phyloP scores from a whole-genome alignment of 2,113 vertebrate species.

The Rhinolophus sinicus region DNA sequence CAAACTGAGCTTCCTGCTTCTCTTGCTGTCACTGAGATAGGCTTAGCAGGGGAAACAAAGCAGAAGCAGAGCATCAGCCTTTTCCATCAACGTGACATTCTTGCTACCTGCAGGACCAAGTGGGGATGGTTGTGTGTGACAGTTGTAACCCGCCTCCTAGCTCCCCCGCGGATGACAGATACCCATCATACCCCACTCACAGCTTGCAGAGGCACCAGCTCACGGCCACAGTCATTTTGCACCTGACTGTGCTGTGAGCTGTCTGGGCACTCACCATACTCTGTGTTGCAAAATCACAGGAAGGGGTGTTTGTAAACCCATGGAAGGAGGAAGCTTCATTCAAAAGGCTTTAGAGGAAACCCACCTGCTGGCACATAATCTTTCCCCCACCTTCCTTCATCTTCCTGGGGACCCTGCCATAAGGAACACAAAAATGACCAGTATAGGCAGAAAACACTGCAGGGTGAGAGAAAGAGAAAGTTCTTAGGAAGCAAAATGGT shows the following conservation, averaged over 20 bases:
- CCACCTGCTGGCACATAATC: not conserved
- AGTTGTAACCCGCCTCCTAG: not conserved
- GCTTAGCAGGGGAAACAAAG: not conserved
- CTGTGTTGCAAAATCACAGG: constrained; percentile 32
- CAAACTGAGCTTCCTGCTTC: constrained; percentile 40
- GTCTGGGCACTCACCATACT: not conserved
- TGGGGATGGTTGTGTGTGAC: not conserved
- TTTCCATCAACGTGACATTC: not conserved
- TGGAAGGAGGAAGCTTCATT: not conserved
- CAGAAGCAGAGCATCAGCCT: constrained; percentile 11
- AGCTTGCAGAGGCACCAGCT: not conserved
- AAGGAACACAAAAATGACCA: not conserved
- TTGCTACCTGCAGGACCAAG: not conserved
- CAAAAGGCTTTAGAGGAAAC: constrained; percentile 16
- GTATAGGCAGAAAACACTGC: not conserved
- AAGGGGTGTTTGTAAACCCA: constrained; percentile 34
- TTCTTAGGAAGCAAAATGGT: not conserved
- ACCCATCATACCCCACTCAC: not conserved
- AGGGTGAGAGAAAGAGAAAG: not conserved
- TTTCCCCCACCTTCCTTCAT: not conserved
- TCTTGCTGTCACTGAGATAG: constrained; percentile 2
- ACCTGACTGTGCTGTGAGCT: not conserved
- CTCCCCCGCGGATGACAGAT: not conserved
- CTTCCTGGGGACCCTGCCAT: not conserved
- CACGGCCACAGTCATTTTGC: not conserved